Percentiles rank a stretch among this genome's conserved stretches.
Conservation (phyloP, 2,888 invertebrate genomes). For the Andrena bucephala region DNA sequence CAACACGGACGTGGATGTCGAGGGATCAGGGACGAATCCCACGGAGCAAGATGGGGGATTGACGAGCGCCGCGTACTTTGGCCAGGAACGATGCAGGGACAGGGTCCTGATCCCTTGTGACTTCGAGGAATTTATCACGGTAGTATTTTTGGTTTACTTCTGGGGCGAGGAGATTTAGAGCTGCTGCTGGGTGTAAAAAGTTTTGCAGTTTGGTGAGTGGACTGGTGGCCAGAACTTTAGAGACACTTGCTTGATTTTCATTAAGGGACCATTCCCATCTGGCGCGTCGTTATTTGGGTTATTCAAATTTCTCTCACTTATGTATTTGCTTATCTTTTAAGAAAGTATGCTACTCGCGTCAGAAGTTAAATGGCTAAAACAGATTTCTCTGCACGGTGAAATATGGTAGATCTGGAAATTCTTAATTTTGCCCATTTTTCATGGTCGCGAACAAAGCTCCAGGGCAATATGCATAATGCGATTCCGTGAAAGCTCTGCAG, state of each 20-base stretch:
- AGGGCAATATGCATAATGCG: conserved; percentile 3
- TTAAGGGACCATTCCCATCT: too few species aligned
- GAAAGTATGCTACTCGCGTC: too few species aligned
- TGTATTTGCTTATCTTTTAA: too few species aligned
- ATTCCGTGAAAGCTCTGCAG: not conserved
- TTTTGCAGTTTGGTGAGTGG: not conserved
- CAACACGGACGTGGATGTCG: conserved; percentile 57
- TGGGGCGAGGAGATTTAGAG: not conserved
- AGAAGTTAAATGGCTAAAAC: not conserved
- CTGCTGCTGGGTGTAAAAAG: not conserved
- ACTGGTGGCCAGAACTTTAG: too few species aligned
- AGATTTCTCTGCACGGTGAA: not conserved
- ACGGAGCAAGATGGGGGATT: conserved; percentile 45
- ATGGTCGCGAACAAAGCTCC: not conserved
- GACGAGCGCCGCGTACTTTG: conserved; percentile 68
- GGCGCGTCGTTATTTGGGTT: too few species aligned
- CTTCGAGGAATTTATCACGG: conserved; percentile 93
- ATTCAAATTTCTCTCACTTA: too few species aligned
- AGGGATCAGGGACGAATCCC: conserved; percentile 83
- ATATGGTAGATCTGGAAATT: not conserved
- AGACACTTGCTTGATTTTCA: too few species aligned
- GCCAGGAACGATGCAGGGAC: conserved; percentile 88
- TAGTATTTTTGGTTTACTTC: conserved; percentile 62
- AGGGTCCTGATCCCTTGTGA: conserved; percentile 93
- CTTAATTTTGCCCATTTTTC: conserved; percentile 29